A percentile compares a stretch with the other conserved stretches of the same genome.
These are phyloP conservation scores for Xiphias gladius DNA, from an alignment of 2,113 vertebrate genomes.

Conservation along the genomic window DNA sequence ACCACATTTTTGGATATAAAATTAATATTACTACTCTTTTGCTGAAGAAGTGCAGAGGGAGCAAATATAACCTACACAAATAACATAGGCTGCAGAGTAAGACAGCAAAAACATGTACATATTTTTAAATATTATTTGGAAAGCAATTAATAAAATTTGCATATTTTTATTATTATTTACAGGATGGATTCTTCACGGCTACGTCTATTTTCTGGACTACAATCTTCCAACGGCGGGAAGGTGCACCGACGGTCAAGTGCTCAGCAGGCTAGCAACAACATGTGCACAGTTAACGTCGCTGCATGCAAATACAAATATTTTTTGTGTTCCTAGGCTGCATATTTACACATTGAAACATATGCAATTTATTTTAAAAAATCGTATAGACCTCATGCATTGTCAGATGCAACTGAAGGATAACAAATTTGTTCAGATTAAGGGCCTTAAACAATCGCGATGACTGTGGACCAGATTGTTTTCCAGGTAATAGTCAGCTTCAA, in stretches of 20 bases:
- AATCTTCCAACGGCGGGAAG: conserved; percentile 59
- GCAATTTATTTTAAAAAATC: not conserved
- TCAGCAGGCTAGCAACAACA: conserved; percentile 20
- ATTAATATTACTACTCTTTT: not conserved
- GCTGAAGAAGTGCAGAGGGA: too few species aligned
- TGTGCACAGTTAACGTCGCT: conserved; percentile 5
- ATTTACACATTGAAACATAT: not conserved
- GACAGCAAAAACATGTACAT: not conserved
- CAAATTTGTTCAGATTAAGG: not conserved
- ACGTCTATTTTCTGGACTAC: conserved; percentile 56
- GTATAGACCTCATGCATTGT: fast-evolving
- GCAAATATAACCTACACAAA: not conserved
- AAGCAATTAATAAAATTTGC: not conserved
- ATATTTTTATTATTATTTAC: not conserved
- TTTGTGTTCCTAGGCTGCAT: fast-evolving
- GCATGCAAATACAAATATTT: not conserved
- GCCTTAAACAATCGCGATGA: conserved; percentile 8
- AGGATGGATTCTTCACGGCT: not conserved
- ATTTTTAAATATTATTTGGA: not conserved
- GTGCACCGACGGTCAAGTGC: not conserved
- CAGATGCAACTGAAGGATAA: fast-evolving
- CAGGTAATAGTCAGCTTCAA: conserved; percentile 72
- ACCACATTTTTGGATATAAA: not conserved
- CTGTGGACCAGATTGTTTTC: conserved; percentile 51
- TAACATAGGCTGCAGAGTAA: not conserved